Base-by-base conservation (phyloP, 2,113 vertebrate species). In the Ramphastos sulfuratus region DNA sequence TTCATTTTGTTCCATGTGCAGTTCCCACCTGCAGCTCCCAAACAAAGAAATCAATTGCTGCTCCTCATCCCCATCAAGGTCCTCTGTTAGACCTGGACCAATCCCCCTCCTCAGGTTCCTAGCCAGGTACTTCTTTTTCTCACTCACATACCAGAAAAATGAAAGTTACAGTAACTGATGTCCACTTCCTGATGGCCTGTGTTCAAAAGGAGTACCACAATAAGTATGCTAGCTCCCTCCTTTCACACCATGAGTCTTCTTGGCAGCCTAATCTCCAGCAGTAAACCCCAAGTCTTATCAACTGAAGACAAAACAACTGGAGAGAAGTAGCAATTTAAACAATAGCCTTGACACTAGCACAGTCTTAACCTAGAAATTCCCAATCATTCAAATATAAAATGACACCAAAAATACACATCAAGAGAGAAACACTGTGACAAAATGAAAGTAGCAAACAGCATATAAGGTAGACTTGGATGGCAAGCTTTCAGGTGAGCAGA, bases 401-500 rank as follows among this genome's bases (percentile, higher is more conserved):
- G 27, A 72, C 15, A 76, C 55, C 10, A 73, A 61, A 91, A 56
- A 60, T 7, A 77, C 23, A 59, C 12, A 46, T 4, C 48, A 24
- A 66, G 37, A 60, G 8, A 63, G 16, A 84, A 69, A 37, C 10
- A 27, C 33, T 86, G 23, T 0, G 60, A 30, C 39, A 89, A 87
- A 94, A 39, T 50, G 5, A 63, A 75, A 85, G 75, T 24, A 66
- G 59, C 78, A 75, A 69, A 11, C 1, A 39, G 23, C 0, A 0
- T 6, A 69, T 23, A 54, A 65, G 2, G 54, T 13, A 91, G 67
- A 61, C 63, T 85, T 39, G 44, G 82, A 91, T 80, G 71, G 95
- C 93, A 94, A 70, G 55, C 71, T 79, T 91, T 94, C 94, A 95
- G 87, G 63, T 91, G 82, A 87, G 59, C 87, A 95, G 87, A 95